Conservation (phyloP, 2,113 vertebrate genomes). For the Psephotus haematonotus region DNA sequence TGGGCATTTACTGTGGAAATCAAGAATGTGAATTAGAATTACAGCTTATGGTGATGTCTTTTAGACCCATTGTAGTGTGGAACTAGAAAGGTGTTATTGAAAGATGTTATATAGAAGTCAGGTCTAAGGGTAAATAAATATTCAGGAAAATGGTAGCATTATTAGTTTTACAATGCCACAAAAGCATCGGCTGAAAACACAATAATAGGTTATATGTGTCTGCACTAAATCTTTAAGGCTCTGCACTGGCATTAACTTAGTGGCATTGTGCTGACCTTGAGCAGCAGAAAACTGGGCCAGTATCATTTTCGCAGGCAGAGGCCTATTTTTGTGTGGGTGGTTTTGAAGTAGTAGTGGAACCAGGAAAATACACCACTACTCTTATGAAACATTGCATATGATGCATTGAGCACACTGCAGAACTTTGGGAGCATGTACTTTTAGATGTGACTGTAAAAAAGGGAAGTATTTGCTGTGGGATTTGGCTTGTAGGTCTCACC, state of each 20-base stretch:
- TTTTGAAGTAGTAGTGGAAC: neutral
- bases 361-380: neutral
- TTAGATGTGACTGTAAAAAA: neutral
- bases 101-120: neutral
- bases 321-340: neutral
- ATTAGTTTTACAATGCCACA: neutral
- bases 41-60: neutral
- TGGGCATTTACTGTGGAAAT: neutral
- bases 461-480: neutral
- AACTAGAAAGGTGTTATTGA: neutral
- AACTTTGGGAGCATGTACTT: neutral
- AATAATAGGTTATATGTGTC: neutral
- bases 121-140: neutral
- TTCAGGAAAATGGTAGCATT: neutral
- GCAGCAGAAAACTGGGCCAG: neutral
- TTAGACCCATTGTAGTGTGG: rapidly evolving
- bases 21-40: neutral
- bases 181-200: neutral
- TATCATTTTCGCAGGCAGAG: neutral
- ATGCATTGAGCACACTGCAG: neutral
- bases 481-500: neutral
- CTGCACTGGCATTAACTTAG: neutral
- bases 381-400: neutral
- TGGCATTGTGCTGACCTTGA: rapidly evolving
- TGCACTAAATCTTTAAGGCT: neutral